Conservation (phyloP, 2,113 vertebrate genomes). For the Amazona vittata region DNA sequence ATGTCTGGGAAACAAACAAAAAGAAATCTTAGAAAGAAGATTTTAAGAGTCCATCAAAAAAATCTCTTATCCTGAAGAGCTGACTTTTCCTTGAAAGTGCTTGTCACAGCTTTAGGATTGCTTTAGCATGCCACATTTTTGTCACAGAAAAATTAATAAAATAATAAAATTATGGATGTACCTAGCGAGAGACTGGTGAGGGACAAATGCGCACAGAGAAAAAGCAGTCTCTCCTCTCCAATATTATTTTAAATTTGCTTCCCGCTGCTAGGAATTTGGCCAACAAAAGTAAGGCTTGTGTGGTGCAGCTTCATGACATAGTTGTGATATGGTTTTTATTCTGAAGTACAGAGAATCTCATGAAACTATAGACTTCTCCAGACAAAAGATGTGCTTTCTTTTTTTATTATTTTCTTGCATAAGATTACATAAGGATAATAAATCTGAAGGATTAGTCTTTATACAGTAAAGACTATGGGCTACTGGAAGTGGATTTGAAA, state of each 20-base stretch:
- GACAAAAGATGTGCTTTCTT: background rate
- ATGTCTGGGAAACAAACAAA: background rate
- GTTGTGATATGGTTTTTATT: background rate
- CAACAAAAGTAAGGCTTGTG: background rate
- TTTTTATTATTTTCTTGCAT: background rate
- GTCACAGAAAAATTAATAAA: background rate
- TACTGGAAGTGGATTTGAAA: background rate
- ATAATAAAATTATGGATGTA: background rate
- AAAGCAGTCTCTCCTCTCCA: background rate
- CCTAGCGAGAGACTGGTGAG: background rate
- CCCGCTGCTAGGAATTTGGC: background rate
- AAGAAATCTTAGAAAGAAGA: background rate
- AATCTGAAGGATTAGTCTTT: background rate
- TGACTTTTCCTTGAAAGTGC: background rate
- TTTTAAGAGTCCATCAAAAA: background rate
- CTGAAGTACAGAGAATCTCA: background rate
- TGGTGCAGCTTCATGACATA: background rate
- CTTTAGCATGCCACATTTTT: background rate
- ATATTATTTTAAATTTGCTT: background rate
- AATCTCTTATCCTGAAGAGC: background rate
- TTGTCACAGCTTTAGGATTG: background rate
- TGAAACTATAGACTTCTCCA: background rate
- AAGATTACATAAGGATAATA: background rate
- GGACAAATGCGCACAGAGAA: background rate
- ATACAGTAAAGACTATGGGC: background rate